Base-by-base conservation (phyloP, 2,888 invertebrate species). In the Gandaritis pyraliata region DNA sequence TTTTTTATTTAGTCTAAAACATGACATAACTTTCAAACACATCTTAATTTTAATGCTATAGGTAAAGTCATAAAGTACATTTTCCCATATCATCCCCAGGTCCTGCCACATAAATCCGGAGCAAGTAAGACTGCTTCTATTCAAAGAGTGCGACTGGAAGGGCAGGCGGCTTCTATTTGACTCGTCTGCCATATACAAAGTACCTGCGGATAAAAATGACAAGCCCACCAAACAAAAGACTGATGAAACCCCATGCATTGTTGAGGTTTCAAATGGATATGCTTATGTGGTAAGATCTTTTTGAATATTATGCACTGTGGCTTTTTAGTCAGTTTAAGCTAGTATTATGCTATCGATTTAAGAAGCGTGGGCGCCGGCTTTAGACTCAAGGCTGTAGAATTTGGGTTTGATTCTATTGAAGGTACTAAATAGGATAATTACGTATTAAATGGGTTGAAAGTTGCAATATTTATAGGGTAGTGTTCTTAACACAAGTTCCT, bases 141-240 rank as follows among this genome's bases (percentile, higher is more conserved):
- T 96, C 88, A 94, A 95, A 80, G 98, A 98, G 92, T 96, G 97
- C 84, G 97, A 97, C 81, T 95, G 95, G 86, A 93, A 95, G 65
- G 97, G 97, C 29, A 93, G 97, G 64, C 95, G 95, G 74, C 90
- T 98, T 39, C 92, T 98, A 56, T 98, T 97, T 82, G 98, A 98
- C 86, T 97, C 97, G 0, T 93, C 94, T 69, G 93, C 95, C 13
- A 90, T 94, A 74, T 93, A 94, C 79, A 94, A 94, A 88, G 88
- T 94, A 54, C 87, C 91, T 64, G 76, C 93, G 1, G 77, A 78
- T 39, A 90, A 90, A 79, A 78, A 90, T 88, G 88, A 87, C 68
- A 85, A 83, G 66, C 83, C 85, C 64, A 79, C 78, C 58, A 70
- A 76, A 63, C 78, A 75, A 68, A 80, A 81, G 66, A 72, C 77